phyloP scores from a whole-genome alignment of 2,797 vertebrate genomes.

The Parauchenoglanis punctatus region DNA sequence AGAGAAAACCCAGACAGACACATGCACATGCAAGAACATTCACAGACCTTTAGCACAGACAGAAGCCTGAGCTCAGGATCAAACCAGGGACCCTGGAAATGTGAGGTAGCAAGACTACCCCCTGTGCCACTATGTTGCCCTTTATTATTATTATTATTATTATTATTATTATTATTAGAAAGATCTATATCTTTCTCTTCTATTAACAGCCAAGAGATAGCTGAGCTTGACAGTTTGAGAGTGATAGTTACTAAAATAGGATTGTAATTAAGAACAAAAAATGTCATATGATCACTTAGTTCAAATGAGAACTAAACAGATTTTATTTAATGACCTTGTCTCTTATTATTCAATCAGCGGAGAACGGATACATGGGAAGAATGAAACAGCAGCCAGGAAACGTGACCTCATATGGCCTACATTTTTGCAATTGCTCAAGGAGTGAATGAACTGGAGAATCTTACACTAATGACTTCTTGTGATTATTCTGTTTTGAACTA shows the following conservation, averaged over 20 bases:
- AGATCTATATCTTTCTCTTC: not conserved
- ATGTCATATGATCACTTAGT: slow-evolving; percentile 28
- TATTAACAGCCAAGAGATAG: slow-evolving; percentile 1
- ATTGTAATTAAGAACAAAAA: slow-evolving; percentile 38
- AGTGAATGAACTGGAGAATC: too few species aligned
- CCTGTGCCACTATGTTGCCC: not conserved
- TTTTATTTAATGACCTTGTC: slow-evolving; percentile 28
- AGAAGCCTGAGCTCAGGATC: not conserved
- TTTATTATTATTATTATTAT: not conserved
- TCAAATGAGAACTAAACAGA: slow-evolving; percentile 6
- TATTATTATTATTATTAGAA: not conserved
- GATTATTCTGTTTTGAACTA: not conserved
- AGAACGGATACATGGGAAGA: slow-evolving; percentile 1
- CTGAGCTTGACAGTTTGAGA: not conserved
- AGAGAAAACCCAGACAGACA: not conserved
- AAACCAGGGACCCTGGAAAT: not conserved
- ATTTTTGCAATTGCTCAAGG: too few species aligned
- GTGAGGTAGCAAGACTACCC: not conserved
- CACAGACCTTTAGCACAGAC: not conserved
- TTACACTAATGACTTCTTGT: too few species aligned
- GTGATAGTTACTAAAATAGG: slow-evolving; percentile 7
- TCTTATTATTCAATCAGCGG: slow-evolving; percentile 31
- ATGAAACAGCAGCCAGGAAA: not conserved
- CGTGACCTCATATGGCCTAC: too few species aligned
- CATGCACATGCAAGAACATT: not conserved